Evolutionary conservation across 1,140 invertebrate species (phyloP).

Genomic region (Magallana gigas): DNA sequence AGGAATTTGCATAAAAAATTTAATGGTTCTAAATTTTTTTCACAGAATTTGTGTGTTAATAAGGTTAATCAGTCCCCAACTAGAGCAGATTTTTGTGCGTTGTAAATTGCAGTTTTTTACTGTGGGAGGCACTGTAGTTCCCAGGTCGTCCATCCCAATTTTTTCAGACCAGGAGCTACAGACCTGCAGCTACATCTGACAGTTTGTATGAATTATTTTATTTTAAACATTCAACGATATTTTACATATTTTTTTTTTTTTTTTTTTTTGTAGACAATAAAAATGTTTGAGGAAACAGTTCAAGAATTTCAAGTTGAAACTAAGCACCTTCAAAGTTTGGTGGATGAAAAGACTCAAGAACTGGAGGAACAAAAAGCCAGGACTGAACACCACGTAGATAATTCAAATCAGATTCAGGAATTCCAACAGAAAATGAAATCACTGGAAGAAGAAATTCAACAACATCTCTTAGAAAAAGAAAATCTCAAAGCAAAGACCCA

Average conservation of each 20-base stretch:
- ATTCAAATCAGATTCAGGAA: not conserved
- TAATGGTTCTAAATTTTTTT: too few relatives aligned
- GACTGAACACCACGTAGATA: not conserved
- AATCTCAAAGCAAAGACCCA: not conserved
- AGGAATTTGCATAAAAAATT: too few relatives aligned
- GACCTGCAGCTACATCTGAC: too few relatives aligned
- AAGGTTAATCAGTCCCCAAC: too few relatives aligned
- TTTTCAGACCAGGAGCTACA: too few relatives aligned
- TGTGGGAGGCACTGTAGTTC: too few relatives aligned
- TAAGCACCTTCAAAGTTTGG: not conserved
- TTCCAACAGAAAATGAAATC: not conserved
- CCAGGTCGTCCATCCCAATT: too few relatives aligned
- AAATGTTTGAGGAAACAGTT: slow-evolving; percentile 17
- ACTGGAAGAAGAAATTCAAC: not conserved
- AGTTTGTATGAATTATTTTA: too few relatives aligned
- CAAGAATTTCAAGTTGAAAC: slow-evolving; percentile 3
- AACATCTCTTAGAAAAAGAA: slow-evolving; percentile 13
- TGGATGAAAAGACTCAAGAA: slow-evolving; percentile 7
- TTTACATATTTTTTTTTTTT: not conserved
- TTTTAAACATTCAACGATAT: not conserved
- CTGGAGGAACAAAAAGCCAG: not conserved
- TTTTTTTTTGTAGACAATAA: not conserved
- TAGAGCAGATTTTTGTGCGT: too few relatives aligned
- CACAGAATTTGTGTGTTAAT: too few relatives aligned
- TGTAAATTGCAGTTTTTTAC: too few relatives aligned